Percentiles rank a stretch among this genome's conserved stretches.
phyloP scores from a whole-genome alignment of 2,797 vertebrate genomes.

The Parambassis ranga region DNA sequence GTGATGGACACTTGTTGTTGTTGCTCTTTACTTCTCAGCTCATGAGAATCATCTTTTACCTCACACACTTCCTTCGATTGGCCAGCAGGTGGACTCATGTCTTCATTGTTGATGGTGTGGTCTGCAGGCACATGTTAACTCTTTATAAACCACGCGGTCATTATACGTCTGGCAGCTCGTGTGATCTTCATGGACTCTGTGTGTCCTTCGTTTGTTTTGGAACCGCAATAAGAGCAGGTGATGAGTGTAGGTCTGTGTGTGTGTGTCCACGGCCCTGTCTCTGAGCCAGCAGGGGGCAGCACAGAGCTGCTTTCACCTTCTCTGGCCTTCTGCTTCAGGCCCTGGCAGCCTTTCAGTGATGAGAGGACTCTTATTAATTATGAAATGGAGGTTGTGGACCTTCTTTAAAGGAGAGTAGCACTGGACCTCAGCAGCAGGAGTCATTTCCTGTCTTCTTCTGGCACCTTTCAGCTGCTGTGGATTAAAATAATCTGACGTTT shows the following conservation, averaged over 20 bases:
- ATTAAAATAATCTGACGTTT: neutral
- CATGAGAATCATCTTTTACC: no score
- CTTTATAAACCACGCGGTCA: no score
- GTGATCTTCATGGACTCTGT: conserved; percentile 18
- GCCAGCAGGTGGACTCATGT: conserved; percentile 46
- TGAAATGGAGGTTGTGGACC: conserved; percentile 25
- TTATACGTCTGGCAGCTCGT: no score
- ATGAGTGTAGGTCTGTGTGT: no score
- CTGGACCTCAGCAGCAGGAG: neutral
- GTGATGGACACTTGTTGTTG: neutral
- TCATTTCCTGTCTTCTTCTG: conserved; percentile 1
- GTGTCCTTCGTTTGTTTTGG: conserved; percentile 15
- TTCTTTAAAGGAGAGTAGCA: neutral
- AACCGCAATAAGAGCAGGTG: conserved; percentile 1
- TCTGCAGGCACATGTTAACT: no score
- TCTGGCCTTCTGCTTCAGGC: neutral
- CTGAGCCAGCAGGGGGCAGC: conserved; percentile 62
- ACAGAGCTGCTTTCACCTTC: conserved; percentile 1
- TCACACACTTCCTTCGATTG: neutral
- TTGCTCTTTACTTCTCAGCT: no score
- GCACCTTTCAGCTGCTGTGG: neutral
- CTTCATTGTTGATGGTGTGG: neutral
- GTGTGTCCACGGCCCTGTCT: conserved; percentile 13
- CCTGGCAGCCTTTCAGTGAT: neutral
- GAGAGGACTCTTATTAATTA: conserved; percentile 45